Conservation (phyloP, 2,113 vertebrate genomes). For the Eurypyga helias region DNA sequence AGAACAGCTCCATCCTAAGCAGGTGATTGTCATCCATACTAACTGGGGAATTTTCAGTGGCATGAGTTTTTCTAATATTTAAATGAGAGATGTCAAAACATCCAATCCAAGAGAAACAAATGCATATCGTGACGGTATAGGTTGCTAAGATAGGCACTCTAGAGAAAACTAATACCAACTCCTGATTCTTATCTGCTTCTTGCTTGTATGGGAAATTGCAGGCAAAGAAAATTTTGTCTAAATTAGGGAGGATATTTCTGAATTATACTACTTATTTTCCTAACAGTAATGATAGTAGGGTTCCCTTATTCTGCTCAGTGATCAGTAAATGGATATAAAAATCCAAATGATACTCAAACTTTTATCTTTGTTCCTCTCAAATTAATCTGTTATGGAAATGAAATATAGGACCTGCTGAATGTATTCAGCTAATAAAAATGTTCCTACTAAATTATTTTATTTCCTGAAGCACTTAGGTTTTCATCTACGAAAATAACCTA, state of each 20-base stretch:
- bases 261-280: not conserved
- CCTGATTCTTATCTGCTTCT: not conserved
- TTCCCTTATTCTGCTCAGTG: not conserved
- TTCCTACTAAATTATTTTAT: not conserved
- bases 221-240: not conserved
- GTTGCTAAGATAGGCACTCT: not conserved
- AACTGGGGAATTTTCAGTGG: not conserved
- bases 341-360: not conserved
- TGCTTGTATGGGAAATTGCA: not conserved
- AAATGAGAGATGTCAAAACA: not conserved
- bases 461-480: not conserved
- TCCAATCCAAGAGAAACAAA: not conserved
- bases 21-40: not conserved
- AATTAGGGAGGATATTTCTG: not conserved
- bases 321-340: not conserved
- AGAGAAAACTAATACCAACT: not conserved
- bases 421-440: not conserved
- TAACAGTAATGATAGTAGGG: not conserved
- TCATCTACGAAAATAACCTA: not conserved
- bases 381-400: not conserved
- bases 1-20: not conserved
- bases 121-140: not conserved
- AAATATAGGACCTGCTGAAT: not conserved
- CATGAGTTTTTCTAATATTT: not conserved
- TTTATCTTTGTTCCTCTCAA: not conserved